phyloP scores from a whole-genome alignment of 1,140 invertebrate species.

The Drosophila ogumai region DNA sequence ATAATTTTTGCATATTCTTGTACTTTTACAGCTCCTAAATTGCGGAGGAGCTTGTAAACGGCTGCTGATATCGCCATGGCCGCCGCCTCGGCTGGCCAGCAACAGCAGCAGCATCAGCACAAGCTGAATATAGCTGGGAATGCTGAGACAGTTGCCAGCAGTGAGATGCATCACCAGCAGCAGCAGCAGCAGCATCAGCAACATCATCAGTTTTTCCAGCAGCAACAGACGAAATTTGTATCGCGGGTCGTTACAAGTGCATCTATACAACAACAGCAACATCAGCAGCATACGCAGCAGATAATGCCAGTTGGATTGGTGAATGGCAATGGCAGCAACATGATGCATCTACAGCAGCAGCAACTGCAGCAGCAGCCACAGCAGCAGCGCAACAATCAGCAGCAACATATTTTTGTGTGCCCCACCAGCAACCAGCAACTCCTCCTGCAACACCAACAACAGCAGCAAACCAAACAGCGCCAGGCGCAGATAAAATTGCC shows the following conservation, averaged over 20 bases:
- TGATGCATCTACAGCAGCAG: constrained; percentile 65
- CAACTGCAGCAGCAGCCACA: constrained; percentile 27
- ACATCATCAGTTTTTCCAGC: constrained; percentile 69
- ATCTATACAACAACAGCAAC: constrained; percentile 60
- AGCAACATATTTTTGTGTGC: constrained; percentile 65
- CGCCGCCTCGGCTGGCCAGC: constrained; percentile 81
- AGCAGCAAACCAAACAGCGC: constrained; percentile 58
- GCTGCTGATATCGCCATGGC: constrained; percentile 77
- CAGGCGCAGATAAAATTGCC: constrained; percentile 70
- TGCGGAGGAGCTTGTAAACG: constrained; percentile 51
- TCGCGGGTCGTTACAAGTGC: constrained; percentile 80
- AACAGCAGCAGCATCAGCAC: constrained; percentile 73
- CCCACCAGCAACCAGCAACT: constrained; percentile 58
- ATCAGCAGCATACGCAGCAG: constrained; percentile 40
- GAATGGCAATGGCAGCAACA: constrained; percentile 69
- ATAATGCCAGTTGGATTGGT: constrained; percentile 70
- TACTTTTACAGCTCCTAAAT: constrained; percentile 59
- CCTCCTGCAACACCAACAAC: constrained; percentile 50
- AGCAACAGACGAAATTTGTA: constrained; percentile 75
- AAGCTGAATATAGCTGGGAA: constrained; percentile 72
- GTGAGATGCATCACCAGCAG: constrained; percentile 63
- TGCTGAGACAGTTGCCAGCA: constrained; percentile 58
- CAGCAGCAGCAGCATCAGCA: constrained; percentile 65
- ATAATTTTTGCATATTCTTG: constrained; percentile 19
- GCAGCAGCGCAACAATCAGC: constrained; percentile 53